Evolutionary conservation across 2,113 vertebrate species (phyloP), one percentile per base, ranked within the genome.

Genomic region (Artemisiospiza belli): DNA sequence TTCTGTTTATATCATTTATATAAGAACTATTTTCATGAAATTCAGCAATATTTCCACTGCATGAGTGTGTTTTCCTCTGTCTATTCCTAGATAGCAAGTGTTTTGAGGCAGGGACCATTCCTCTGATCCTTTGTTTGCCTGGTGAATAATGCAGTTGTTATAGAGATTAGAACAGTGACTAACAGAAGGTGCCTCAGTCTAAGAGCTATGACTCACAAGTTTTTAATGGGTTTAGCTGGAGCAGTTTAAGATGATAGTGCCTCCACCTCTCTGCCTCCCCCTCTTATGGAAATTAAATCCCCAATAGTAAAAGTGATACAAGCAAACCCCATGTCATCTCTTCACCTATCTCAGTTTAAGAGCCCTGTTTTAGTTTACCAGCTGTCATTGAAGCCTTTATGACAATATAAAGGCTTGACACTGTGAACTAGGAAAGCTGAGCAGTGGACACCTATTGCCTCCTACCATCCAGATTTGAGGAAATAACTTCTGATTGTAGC

Each of bases 121-220:
- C 92, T 87, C 59, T 68, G 37, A 91, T 81, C 51, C 52, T 70
- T 59, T 93, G 33, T 90, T 92, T 87, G 41, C 87, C 31, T 52
- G 49, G 31, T 54, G 78, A 64, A 52, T 73, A 94, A 76, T 22
- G 78, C 28, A 83, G 78, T 58, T 73, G 27, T 95, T 92, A 82
- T 1, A 89, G 68, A 89, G 87, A 87, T 61, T 41, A 87, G 82
- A 95, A 94, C 58, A 93, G 83, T 79, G 82, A 92, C 31, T 69
- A 91, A 91, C 13, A 87, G 62, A 91, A 70, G 28, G 10, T 39
- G 41, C 49, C 52, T 87, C 84, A 75, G 47, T 61, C 62, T 83
- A 85, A 83, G 63, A 62, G 49, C 49, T 90, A 9, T 94, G 90
- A 95, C 75, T 95, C 87, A 96, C 1, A 2, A 62, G 20, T 13